phyloP scores from a whole-genome alignment of 2,113 vertebrate genomes.

The Ammodramus savannarum region DNA sequence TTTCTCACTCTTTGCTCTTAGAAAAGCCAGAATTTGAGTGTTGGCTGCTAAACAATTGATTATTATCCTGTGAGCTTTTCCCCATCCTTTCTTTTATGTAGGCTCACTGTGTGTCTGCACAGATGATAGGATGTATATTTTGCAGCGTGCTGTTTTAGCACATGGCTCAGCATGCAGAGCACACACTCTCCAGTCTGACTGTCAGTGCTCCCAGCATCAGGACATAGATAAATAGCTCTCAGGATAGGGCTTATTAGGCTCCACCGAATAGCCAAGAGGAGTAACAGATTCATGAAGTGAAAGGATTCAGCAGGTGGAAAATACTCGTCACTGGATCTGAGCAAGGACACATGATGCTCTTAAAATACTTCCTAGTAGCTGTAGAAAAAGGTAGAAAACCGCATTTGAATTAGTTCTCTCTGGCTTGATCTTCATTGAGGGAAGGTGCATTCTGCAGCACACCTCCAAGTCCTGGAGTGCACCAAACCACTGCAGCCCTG shows the following conservation, averaged over 20 bases:
- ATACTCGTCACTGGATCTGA: neutral
- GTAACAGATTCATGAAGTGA: neutral
- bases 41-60: neutral
- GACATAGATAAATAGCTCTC: neutral
- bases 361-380: neutral
- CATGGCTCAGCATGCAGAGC: neutral
- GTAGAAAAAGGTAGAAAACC: neutral
- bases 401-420: neutral
- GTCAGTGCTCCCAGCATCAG: neutral
- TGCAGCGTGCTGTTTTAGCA: neutral
- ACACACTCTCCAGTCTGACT: neutral
- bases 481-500: neutral
- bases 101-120: neutral
- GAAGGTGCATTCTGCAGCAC: neutral
- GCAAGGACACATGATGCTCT: neutral
- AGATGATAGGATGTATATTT: neutral
- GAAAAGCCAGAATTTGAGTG: neutral
- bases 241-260: conserved; percentile 1
- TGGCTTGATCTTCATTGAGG: neutral
- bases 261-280: neutral
- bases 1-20: neutral
- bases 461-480: neutral
- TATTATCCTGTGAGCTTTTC: neutral
- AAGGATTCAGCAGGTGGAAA: conserved; percentile 11
- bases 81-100: neutral